Evolutionary conservation across 2,797 vertebrate species (phyloP).

Genomic region (Atherinosoma microstoma): DNA sequence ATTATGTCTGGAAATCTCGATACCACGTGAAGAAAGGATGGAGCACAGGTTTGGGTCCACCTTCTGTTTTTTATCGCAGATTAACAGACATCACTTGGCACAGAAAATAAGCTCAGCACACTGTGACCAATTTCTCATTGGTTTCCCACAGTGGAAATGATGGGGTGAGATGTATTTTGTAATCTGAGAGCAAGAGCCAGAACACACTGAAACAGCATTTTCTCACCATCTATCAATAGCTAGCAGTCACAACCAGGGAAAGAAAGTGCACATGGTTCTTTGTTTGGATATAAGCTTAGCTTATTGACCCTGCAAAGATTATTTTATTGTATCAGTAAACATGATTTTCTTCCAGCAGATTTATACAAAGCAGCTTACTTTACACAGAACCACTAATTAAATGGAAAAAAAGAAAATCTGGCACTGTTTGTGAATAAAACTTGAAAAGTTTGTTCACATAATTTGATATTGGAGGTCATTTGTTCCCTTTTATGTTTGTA

Average conservation of each 20-base stretch:
- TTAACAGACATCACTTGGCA: conserved; percentile 36
- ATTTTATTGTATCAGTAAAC: conserved; percentile 32
- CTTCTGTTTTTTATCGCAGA: conserved; percentile 22
- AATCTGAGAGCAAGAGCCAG: conserved; percentile 50
- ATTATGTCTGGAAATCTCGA: conserved; percentile 1
- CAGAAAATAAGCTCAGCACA: conserved; percentile 3
- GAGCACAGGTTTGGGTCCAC: not conserved
- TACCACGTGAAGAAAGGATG: not conserved
- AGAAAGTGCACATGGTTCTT: conserved; percentile 23
- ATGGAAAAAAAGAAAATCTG: not conserved
- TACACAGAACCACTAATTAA: conserved; percentile 9
- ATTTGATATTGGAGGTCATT: not conserved
- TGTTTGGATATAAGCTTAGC: conserved; percentile 33
- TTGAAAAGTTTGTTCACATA: not conserved
- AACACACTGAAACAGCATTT: conserved; percentile 48
- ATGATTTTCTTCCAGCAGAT: conserved; percentile 16
- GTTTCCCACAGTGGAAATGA: conserved; percentile 44
- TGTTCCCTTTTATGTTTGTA: conserved; percentile 4
- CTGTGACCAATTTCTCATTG: conserved; percentile 26
- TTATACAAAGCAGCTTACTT: conserved; percentile 12
- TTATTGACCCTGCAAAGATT: conserved; percentile 19
- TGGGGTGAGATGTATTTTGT: conserved; percentile 51
- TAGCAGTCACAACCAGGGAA: conserved; percentile 24
- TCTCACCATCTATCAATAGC: conserved; percentile 54
- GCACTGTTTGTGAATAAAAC: not conserved